These are phyloP conservation scores for Peromyscus nudipes DNA, from an alignment of 2,797 vertebrate species.

Conservation along the genomic window DNA sequence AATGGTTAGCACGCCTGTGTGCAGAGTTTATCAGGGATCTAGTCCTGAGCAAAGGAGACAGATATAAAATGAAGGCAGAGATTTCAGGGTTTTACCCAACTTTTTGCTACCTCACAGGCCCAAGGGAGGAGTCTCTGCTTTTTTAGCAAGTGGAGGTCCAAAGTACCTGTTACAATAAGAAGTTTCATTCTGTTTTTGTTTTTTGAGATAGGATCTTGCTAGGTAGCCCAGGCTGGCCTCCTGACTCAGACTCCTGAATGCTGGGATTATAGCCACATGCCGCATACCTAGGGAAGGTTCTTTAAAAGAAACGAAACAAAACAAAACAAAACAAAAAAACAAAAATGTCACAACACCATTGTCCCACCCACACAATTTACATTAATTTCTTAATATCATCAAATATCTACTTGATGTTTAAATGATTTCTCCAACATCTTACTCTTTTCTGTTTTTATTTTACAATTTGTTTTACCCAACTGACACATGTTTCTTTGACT, in stretches of 20 bases:
- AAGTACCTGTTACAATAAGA: not conserved
- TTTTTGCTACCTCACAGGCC: not conserved
- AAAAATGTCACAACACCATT: not conserved
- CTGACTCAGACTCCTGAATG: not conserved
- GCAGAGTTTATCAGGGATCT: not conserved
- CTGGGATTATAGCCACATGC: not conserved
- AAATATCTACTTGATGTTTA: not conserved
- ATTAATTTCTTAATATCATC: not conserved
- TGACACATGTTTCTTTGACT: not conserved
- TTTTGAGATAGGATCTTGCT: not conserved
- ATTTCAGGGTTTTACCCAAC: not conserved
- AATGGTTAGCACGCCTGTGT: not conserved
- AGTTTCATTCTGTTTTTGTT: not conserved
- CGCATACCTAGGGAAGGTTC: not conserved
- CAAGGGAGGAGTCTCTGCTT: not conserved
- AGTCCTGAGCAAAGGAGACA: not conserved
- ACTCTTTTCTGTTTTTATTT: not conserved
- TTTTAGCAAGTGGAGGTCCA: not conserved
- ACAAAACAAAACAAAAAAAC: not conserved
- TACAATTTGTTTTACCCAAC: not conserved
- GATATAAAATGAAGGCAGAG: not conserved
- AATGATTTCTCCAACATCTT: not conserved
- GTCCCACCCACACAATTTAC: no score
- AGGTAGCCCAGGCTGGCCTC: no score
- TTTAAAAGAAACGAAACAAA: not conserved